These are phyloP conservation scores for Cryptus viduatorius DNA, from an alignment of 2,888 invertebrate genomes.

Conservation along the genomic window DNA sequence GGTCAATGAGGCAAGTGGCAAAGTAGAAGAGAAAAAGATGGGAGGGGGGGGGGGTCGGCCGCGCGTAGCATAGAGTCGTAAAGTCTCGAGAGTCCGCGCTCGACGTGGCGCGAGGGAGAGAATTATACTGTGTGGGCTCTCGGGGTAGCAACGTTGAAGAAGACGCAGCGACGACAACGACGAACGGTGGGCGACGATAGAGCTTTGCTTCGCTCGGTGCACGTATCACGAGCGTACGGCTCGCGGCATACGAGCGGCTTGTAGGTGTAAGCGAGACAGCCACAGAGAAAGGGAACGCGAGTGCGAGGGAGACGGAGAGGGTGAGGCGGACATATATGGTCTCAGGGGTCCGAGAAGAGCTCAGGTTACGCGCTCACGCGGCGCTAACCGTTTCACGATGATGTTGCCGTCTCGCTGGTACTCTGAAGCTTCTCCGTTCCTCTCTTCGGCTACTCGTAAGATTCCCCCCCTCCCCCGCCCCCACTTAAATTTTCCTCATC, in stretches of 20 bases:
- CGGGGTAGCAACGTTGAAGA: conserved; percentile 39
- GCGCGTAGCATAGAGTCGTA: conserved; percentile 22
- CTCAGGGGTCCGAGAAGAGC: conserved; percentile 82
- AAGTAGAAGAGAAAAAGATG: neutral
- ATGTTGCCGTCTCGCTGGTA: conserved; percentile 70
- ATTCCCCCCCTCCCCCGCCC: conserved; percentile 40
- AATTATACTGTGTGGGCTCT: neutral
- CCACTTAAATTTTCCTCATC: conserved; percentile 19
- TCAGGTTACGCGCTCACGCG: conserved; percentile 82
- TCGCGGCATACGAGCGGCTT: neutral
- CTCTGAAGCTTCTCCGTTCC: conserved; percentile 49
- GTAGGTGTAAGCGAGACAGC: conserved; percentile 58
- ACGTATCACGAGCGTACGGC: conserved; percentile 10
- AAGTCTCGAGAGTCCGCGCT: conserved; percentile 34
- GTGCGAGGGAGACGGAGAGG: conserved; percentile 78
- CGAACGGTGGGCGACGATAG: conserved; percentile 41
- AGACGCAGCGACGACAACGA: conserved; percentile 17
- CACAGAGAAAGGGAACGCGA: conserved; percentile 69
- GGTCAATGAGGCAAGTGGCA: conserved; percentile 36
- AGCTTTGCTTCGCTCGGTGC: neutral
- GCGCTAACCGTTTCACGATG: conserved; percentile 81
- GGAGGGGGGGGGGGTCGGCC: neutral
- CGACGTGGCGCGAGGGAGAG: conserved; percentile 20
- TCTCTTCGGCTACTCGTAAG: conserved; percentile 46
- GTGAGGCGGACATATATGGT: conserved; percentile 84